Conservation (phyloP, 2,797 vertebrate genomes). For the Hemitrygon akajei region DNA sequence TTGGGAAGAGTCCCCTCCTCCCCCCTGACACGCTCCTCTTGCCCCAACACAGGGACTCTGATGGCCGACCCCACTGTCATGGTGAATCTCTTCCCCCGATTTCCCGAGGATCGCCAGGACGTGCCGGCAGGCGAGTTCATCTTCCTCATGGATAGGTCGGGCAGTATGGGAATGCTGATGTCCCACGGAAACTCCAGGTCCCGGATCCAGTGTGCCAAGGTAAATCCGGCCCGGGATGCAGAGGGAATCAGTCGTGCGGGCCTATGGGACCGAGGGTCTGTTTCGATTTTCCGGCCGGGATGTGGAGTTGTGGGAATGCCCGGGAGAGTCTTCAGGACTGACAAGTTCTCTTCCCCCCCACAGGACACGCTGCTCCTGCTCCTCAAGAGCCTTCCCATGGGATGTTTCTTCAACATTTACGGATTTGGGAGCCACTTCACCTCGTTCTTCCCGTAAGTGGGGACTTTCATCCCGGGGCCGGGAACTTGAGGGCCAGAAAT, state of each 20-base stretch:
- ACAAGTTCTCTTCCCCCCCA: background rate
- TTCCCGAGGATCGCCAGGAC: constrained; percentile 54
- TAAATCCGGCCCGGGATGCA: constrained; percentile 39
- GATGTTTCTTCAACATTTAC: constrained; percentile 79
- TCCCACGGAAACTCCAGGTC: background rate
- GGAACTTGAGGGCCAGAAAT: background rate
- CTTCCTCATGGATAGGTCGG: constrained; percentile 72
- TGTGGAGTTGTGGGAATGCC: background rate
- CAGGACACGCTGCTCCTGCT: constrained; percentile 77
- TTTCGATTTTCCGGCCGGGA: background rate
- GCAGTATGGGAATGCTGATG: constrained; percentile 59
- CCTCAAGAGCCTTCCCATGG: constrained; percentile 78
- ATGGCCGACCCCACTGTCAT: constrained; percentile 69
- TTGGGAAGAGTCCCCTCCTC: background rate
- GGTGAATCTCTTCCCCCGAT: constrained; percentile 71
- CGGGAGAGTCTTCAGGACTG: background rate
- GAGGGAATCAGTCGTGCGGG: too few species aligned
- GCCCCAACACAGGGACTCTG: constrained; percentile 55
- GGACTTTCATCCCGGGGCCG: background rate
- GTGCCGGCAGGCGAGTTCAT: constrained; percentile 65
- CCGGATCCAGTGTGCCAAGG: constrained; percentile 67
- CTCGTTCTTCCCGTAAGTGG: constrained; percentile 68
- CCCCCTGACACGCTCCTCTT: background rate
- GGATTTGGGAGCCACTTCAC: constrained; percentile 66
- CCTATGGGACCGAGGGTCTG: too few species aligned